These are phyloP conservation scores for Agapostemon virescens DNA, from an alignment of 2,888 invertebrate genomes.

Conservation along the genomic window DNA sequence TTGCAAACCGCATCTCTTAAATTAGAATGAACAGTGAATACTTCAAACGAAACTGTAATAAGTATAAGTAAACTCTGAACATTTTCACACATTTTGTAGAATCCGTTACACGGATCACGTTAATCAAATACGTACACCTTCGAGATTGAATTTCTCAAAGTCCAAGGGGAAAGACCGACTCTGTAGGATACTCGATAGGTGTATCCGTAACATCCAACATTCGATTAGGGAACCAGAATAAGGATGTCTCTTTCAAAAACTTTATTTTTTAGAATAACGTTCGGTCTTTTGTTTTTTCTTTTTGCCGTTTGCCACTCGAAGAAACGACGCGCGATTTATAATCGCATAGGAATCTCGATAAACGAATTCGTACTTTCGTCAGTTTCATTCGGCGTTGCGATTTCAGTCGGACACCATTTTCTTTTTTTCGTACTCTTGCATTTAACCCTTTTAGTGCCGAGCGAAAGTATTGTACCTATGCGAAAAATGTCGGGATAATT, in stretches of 20 bases:
- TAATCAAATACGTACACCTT: not conserved
- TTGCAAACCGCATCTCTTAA: not conserved
- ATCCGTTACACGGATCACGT: not conserved
- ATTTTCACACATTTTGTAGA: not conserved
- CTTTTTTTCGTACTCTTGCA: too few relatives aligned
- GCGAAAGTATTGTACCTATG: too few relatives aligned
- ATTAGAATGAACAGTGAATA: too few relatives aligned
- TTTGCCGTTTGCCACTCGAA: slow-evolving; percentile 55
- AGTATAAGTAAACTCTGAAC: not conserved
- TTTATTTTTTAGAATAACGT: slow-evolving; percentile 61
- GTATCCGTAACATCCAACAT: not conserved
- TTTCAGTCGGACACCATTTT: too few relatives aligned
- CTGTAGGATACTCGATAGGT: not conserved
- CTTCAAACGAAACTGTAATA: not conserved
- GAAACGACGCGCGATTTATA: slow-evolving; percentile 28
- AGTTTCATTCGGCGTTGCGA: not conserved
- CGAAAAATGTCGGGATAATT: too few relatives aligned
- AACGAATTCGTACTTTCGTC: not conserved
- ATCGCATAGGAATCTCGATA: slow-evolving; percentile 31
- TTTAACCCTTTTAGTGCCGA: too few relatives aligned
- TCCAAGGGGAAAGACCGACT: not conserved
- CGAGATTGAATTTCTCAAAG: not conserved
- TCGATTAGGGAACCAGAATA: not conserved
- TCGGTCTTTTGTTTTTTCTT: slow-evolving; percentile 53
- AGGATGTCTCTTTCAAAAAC: too few relatives aligned